Evolutionary conservation across 1,140 invertebrate species (phyloP).

Genomic region (Philotrypesis tridentata): DNA sequence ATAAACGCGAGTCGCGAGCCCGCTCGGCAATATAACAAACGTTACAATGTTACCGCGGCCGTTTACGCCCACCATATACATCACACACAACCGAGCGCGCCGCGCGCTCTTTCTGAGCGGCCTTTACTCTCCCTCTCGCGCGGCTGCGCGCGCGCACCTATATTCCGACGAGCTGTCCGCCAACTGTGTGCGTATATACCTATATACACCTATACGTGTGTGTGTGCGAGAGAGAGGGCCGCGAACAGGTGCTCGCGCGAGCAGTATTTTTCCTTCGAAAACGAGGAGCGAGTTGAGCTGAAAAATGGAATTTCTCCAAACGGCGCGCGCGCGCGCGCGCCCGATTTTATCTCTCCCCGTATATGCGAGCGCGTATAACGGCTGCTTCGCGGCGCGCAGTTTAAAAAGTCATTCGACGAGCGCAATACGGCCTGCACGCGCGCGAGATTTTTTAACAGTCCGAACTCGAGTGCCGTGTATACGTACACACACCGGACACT

Average conservation of each 20-base stretch:
- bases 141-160: not conserved
- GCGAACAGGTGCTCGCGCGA: constrained; percentile 6
- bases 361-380: too few relatives aligned
- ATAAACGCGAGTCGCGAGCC: constrained; percentile 54
- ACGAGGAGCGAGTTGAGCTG: not conserved
- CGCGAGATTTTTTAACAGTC: too few relatives aligned
- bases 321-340: not conserved
- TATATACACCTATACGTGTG: not conserved
- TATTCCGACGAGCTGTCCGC: too few relatives aligned
- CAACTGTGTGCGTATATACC: too few relatives aligned
- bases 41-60: constrained; percentile 67
- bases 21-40: constrained; percentile 68
- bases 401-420: not conserved
- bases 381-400: not conserved
- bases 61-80: constrained; percentile 69
- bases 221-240: not conserved
- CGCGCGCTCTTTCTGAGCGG: constrained; percentile 3
- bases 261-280: constrained; percentile 9
- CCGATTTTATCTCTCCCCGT: constrained; percentile 21
- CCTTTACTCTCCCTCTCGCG: constrained; percentile 27
- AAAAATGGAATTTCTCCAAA: constrained; percentile 24
- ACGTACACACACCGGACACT: too few relatives aligned
- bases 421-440: too few relatives aligned
- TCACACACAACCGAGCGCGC: constrained; percentile 56
- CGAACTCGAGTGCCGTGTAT: too few relatives aligned